Base-by-base conservation (phyloP, 1,140 invertebrate genomes). In the Cotesia chilonis region DNA sequence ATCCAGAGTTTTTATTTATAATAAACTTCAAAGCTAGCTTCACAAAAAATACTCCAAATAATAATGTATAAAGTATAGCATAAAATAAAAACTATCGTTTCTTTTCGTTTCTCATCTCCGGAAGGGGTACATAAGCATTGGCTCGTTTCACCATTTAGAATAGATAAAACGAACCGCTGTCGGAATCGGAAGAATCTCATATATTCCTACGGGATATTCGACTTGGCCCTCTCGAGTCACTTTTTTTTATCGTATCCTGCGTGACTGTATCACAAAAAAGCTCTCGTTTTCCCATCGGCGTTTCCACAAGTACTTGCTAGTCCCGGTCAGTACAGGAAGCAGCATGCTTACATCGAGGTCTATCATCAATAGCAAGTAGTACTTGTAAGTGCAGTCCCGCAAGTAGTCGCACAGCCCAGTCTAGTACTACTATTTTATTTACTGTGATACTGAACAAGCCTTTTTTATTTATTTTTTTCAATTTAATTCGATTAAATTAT, bases 161-260 rank as follows among this genome's bases (percentile, higher is more conserved):
- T 47, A 52, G 37, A 66, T 51, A 66, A 66, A 38, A 37, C 6
- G 38, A 64, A n/a, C 38, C 38, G 36, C 61, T 3, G 61, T 64
- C 28, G 57, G 69, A 70, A 70, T 61, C 14, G n/a, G 37, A 70
- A 52, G 57, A 70, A 70, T 70, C 41, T 70, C 60, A 70, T 61
- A 70, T 61, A 70, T 70, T 70, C 59, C 69, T 63, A 20, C 69
- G 59, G 69, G 69, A 63, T 63, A 70, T 70, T 63, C 69, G 14
- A 41, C 10, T 6, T 10, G 41, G n/a, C 59, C 66, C 36, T 36
- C 51, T 14, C 4, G 66, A 68, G 12, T 68, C 28, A 51, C 47
- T 68, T 54, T 28, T 41, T 20, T 68, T 28, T 54, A 51, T 68
- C 9, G 51, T 28, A 35, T 68, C 52, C 14, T 68, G n/a, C 66